These are phyloP conservation scores for Salarias fasciatus DNA, from an alignment of 2,797 vertebrate species.

Conservation along the genomic window DNA sequence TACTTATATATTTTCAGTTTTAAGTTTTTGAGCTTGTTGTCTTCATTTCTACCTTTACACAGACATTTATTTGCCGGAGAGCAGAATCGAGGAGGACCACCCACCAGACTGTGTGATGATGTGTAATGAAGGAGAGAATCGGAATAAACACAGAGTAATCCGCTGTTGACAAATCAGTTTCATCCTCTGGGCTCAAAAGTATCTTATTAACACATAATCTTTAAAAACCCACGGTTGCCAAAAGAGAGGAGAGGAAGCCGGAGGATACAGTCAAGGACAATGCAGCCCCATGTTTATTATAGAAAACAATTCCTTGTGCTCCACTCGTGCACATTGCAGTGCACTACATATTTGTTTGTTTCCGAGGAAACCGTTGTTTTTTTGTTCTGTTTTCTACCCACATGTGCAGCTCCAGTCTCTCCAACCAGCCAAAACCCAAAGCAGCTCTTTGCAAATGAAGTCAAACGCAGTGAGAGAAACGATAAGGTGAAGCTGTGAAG, in stretches of 20 bases:
- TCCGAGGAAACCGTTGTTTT: slow-evolving; percentile 67
- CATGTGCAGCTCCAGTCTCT: slow-evolving; percentile 13
- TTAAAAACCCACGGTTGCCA: not conserved
- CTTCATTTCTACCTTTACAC: no score
- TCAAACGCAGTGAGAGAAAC: no score
- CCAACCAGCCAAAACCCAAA: not conserved
- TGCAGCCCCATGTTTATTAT: not conserved
- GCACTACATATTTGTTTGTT: slow-evolving; percentile 61
- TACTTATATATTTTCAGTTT: no score
- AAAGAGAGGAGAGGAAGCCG: slow-evolving; percentile 4
- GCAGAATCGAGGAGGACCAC: no score
- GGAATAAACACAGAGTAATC: not conserved
- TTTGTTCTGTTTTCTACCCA: slow-evolving; percentile 47
- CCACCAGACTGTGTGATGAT: no score
- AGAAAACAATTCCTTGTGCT: slow-evolving; percentile 22
- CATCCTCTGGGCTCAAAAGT: not conserved
- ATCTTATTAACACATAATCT: slow-evolving; percentile 7
- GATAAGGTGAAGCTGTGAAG: no score
- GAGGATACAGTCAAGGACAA: not conserved
- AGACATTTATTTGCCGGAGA: no score
- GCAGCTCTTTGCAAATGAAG: no score
- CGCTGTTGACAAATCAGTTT: not conserved
- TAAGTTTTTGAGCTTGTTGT: no score
- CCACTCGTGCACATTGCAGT: slow-evolving; percentile 29
- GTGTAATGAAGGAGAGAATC: no score